These are phyloP conservation scores for Arizona elegans DNA, from an alignment of 2,113 vertebrate genomes.

Conservation along the genomic window DNA sequence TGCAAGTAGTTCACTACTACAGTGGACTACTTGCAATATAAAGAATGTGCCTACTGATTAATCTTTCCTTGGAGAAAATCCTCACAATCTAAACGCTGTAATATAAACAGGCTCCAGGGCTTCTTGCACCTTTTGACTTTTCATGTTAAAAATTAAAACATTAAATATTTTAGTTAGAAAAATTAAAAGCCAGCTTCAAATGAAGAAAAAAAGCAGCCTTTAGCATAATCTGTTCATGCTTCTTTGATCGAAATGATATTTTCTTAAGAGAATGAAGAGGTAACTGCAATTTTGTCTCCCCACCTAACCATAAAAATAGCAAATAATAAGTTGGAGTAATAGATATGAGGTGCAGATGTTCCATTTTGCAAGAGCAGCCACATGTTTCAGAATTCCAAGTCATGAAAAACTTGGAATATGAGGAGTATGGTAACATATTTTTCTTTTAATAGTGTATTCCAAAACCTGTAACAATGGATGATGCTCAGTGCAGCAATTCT, in stretches of 20 bases:
- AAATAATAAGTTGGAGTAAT: background rate
- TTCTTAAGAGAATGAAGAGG: background rate
- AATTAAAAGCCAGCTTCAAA: background rate
- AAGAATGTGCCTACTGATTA: background rate
- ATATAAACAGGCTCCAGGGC: background rate
- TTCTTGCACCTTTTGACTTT: background rate
- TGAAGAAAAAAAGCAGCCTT: background rate
- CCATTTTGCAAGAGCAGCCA: background rate
- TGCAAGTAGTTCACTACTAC: background rate
- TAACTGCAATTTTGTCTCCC: background rate
- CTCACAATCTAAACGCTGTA: background rate
- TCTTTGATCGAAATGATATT: background rate
- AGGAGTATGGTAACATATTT: conserved; percentile 7
- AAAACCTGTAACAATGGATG: conserved; percentile 39
- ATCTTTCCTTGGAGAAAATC: background rate
- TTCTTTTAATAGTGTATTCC: conserved; percentile 57
- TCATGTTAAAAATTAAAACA: background rate
- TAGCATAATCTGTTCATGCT: background rate
- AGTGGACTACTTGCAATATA: background rate
- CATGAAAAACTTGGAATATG: background rate
- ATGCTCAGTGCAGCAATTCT: conserved; percentile 38
- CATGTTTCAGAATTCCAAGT: background rate
- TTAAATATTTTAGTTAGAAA: background rate
- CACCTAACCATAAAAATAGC: background rate
- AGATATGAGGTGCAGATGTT: background rate